Evolutionary conservation across 1,140 invertebrate genomes (phyloP).

Genomic region (Colletes gigas): DNA sequence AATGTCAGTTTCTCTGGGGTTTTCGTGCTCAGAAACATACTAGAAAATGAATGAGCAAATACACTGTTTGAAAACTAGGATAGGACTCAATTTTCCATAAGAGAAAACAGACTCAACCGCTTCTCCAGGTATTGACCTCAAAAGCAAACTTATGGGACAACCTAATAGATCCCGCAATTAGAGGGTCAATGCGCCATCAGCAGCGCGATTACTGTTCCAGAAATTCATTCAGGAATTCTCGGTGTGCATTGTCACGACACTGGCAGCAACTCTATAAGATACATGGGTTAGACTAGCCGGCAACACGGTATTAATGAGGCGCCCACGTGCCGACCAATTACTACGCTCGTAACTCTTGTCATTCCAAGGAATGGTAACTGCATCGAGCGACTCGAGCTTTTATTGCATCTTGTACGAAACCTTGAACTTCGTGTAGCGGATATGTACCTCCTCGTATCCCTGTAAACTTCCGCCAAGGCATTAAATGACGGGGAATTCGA

Average conservation of each 20-base stretch:
- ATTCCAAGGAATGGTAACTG: slow-evolving; percentile 36
- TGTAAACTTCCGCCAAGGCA: slow-evolving; percentile 20
- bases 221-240: slow-evolving; percentile 2
- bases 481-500: slow-evolving; percentile 18
- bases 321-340: slow-evolving; percentile 62
- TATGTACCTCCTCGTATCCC: slow-evolving; percentile 16
- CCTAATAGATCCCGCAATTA: background rate
- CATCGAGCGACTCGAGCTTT: background rate
- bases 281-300: slow-evolving; percentile 19
- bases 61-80: too few relatives aligned
- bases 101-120: background rate
- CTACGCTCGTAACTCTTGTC: slow-evolving; percentile 47
- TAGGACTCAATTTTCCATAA: too few relatives aligned
- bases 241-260: slow-evolving; percentile 3
- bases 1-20: too few relatives aligned
- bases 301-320: slow-evolving; percentile 63
- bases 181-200: background rate
- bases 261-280: slow-evolving; percentile 12
- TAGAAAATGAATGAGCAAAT: too few relatives aligned
- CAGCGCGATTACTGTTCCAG: background rate
- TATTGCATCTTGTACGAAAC: slow-evolving; percentile 10
- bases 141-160: background rate
- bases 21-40: too few relatives aligned
- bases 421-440: slow-evolving; percentile 19
- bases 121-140: too few relatives aligned